These are phyloP conservation scores for Notothenia rossii DNA, from an alignment of 2,113 vertebrate species.

Conservation along the genomic window DNA sequence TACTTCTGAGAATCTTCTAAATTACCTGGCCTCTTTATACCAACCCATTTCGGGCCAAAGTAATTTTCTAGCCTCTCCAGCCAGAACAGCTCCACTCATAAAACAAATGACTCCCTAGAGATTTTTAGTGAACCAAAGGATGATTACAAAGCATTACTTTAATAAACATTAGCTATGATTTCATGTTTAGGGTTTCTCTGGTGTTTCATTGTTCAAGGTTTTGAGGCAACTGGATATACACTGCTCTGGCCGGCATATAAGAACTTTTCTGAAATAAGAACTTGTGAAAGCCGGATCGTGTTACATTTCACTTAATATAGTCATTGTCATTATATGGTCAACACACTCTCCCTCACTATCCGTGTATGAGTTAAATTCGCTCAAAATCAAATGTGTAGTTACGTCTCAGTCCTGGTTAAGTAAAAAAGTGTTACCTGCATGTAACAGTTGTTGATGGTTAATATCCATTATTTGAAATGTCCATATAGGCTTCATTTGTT, in stretches of 20 bases:
- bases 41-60: constrained; percentile 10
- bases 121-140: constrained; percentile 25
- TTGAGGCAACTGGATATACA: background rate
- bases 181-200: constrained; percentile 21
- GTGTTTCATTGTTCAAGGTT: constrained; percentile 20
- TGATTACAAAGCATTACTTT: constrained; percentile 16
- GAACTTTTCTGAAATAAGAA: background rate
- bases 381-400: too few species aligned
- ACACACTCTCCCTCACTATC: background rate
- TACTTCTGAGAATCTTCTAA: constrained; percentile 5
- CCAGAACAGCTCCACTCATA: constrained; percentile 16
- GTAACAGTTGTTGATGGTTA: background rate
- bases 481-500: background rate
- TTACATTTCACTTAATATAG: constrained; percentile 21
- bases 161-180: constrained; percentile 26
- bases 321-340: background rate
- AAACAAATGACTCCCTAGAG: constrained; percentile 40
- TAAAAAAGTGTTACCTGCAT: background rate
- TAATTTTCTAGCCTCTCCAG: constrained; percentile 8
- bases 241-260: background rate
- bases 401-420: background rate
- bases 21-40: constrained; percentile 21
- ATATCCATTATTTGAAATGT: background rate
- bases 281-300: background rate
- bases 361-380: background rate